Evolutionary conservation across 2,113 vertebrate species (phyloP).

Genomic region (Dipodomys stephensi): DNA sequence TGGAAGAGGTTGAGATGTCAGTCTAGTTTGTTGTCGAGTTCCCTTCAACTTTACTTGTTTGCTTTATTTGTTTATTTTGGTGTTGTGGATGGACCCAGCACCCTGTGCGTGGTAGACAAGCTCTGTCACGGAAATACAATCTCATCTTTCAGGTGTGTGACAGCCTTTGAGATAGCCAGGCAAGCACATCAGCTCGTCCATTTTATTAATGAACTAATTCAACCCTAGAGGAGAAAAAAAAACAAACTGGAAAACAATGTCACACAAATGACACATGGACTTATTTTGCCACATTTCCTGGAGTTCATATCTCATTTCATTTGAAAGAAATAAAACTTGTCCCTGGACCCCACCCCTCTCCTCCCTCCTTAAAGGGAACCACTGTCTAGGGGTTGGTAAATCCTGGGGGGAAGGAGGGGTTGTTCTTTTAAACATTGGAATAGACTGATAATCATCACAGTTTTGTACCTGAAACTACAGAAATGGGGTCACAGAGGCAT

Average conservation of each 20-base stretch:
- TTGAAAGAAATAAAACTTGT: conserved; percentile 3
- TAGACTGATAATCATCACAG: too few relatives aligned
- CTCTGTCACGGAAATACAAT: too few relatives aligned
- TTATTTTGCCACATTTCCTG: not conserved
- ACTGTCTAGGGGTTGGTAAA: not conserved
- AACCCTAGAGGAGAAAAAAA: not conserved
- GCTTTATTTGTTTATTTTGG: too few relatives aligned
- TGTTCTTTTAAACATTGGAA: not conserved
- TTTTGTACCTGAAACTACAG: not conserved
- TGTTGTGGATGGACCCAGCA: too few relatives aligned
- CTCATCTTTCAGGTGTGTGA: too few relatives aligned
- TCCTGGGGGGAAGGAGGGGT: not conserved
- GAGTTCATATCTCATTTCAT: not conserved
- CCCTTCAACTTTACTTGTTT: not conserved
- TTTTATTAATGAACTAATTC: not conserved
- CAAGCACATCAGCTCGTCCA: not conserved
- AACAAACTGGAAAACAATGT: not conserved
- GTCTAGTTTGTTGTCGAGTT: not conserved
- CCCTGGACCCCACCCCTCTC: not conserved
- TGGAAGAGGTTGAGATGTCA: not conserved
- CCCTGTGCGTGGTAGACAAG: too few relatives aligned
- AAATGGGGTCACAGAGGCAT: not conserved
- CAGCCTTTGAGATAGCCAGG: too few relatives aligned
- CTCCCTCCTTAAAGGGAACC: not conserved
- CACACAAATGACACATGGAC: not conserved